phyloP scores from a whole-genome alignment of 2,113 vertebrate species.

The Poeciliopsis turrubarensis region DNA sequence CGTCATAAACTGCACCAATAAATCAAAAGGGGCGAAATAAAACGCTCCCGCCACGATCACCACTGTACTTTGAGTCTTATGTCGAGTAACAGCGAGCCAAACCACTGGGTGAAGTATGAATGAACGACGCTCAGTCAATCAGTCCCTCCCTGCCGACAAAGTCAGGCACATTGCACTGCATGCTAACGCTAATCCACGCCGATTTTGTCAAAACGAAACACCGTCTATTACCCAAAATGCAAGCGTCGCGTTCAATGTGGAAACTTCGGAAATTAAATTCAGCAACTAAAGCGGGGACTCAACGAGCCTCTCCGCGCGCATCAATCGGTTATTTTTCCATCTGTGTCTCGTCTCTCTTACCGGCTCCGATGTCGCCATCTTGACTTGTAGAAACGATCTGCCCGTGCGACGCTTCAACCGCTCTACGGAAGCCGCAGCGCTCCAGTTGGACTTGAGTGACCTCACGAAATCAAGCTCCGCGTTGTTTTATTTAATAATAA shows the following conservation, averaged over 20 bases:
- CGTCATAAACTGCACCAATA: not conserved
- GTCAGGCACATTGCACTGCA: slow-evolving; percentile 55
- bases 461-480: no score
- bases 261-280: accelerated
- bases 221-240: not conserved
- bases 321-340: not conserved
- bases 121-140: slow-evolving; percentile 48
- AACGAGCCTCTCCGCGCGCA: not conserved
- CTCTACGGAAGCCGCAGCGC: slow-evolving; percentile 71
- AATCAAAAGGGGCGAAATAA: accelerated
- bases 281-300: not conserved
- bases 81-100: not conserved
- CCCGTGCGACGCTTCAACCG: slow-evolving; percentile 59
- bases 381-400: slow-evolving; percentile 78
- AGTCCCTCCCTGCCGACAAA: slow-evolving; percentile 70
- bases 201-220: slow-evolving; percentile 12
- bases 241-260: not conserved
- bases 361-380: slow-evolving; percentile 88
- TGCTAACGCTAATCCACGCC: slow-evolving; percentile 71
- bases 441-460: not conserved
- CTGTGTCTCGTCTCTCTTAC: slow-evolving; percentile 73
- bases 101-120: slow-evolving; percentile 49
- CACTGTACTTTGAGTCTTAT: not conserved
- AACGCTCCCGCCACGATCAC: not conserved
- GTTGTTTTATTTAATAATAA: no score